These are phyloP conservation scores for Ochropleura plecta DNA, from an alignment of 2,888 invertebrate species.

Conservation along the genomic window DNA sequence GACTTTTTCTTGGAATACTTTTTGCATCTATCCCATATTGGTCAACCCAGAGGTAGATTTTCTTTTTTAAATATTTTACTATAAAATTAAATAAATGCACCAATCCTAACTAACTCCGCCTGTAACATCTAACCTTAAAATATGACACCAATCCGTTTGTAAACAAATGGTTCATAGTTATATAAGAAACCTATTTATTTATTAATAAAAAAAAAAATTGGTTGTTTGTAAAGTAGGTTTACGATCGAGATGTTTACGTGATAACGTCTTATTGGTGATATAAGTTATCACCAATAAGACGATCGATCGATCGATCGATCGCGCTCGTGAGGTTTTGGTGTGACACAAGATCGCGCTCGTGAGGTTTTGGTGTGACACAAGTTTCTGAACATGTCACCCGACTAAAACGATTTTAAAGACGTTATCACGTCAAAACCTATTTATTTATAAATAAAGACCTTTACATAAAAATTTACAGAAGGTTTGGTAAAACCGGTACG, in stretches of 20 bases:
- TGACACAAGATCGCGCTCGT: too few relatives aligned
- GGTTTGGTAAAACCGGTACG: neutral
- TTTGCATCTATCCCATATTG: neutral
- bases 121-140: constrained; percentile 21
- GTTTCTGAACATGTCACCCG: too few relatives aligned
- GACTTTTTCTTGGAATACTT: neutral
- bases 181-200: neutral
- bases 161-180: neutral
- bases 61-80: neutral
- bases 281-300: too few relatives aligned
- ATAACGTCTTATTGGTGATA: too few relatives aligned
- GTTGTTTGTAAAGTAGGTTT: too few relatives aligned
- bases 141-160: constrained; percentile 12
- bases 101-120: constrained; percentile 3
- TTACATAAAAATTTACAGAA: neutral
- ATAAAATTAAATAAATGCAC: neutral
- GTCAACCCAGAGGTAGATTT: neutral
- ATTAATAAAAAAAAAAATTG: too few relatives aligned
- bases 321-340: too few relatives aligned
- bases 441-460: neutral
- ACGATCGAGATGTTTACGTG: too few relatives aligned
- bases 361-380: too few relatives aligned
- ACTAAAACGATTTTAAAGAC: too few relatives aligned
- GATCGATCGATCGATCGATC: too few relatives aligned
- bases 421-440: too few relatives aligned